These are phyloP conservation scores for Ptilodon capucinus DNA, from an alignment of 2,888 invertebrate genomes.

Conservation along the genomic window DNA sequence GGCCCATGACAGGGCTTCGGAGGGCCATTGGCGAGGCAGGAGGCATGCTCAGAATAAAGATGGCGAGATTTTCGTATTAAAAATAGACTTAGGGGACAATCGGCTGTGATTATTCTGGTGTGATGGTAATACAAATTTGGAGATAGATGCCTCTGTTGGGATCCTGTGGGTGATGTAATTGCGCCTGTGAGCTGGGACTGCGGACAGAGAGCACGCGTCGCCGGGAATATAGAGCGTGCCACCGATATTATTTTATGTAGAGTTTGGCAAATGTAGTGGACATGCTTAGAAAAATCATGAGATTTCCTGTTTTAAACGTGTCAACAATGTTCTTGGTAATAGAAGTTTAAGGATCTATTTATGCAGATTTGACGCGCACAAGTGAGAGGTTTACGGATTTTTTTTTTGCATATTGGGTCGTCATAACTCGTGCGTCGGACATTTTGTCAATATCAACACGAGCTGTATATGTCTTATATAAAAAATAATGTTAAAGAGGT, in stretches of 20 bases:
- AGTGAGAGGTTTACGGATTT: too few species aligned
- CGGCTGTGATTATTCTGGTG: slow-evolving; percentile 35
- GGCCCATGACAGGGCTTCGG: slow-evolving; percentile 41
- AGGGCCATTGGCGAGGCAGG: slow-evolving; percentile 31
- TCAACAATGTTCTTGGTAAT: neutral
- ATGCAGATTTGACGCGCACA: too few species aligned
- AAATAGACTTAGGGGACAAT: slow-evolving; percentile 44
- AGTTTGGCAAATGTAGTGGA: neutral
- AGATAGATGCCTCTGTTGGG: slow-evolving; percentile 20
- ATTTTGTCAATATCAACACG: too few species aligned
- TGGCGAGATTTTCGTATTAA: slow-evolving; percentile 53
- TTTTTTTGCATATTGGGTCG: too few species aligned
- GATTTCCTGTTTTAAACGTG: neutral
- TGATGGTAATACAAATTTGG: slow-evolving; percentile 38
- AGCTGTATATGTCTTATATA: too few species aligned
- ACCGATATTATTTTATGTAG: neutral
- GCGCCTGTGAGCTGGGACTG: slow-evolving; percentile 11
- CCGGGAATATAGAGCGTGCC: neutral
- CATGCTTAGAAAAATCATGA: neutral
- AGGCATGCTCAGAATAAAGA: slow-evolving; percentile 55
- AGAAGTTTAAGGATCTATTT: neutral
- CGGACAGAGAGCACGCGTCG: slow-evolving; percentile 7
- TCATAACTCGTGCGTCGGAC: too few species aligned
- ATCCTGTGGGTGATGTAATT: slow-evolving; percentile 14
- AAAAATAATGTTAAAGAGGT: too few species aligned